Conservation (phyloP, 2,888 invertebrate genomes). For the Heteropelma amictum region DNA sequence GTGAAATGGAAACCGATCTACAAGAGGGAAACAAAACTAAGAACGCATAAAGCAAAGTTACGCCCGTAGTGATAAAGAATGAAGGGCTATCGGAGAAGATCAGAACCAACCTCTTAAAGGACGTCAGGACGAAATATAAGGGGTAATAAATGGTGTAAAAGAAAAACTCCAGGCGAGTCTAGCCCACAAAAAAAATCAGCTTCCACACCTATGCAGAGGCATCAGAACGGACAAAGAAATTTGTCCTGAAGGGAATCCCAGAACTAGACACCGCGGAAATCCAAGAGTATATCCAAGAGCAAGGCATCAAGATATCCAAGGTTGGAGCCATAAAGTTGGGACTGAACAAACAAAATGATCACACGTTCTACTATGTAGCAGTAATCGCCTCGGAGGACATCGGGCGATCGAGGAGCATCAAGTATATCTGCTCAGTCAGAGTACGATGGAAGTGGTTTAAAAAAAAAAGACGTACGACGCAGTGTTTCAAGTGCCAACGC, state of each 20-base stretch:
- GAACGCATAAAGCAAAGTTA: neutral
- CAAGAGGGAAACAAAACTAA: neutral
- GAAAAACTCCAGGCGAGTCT: neutral
- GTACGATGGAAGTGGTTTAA: constrained; percentile 46
- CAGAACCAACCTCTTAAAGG: neutral
- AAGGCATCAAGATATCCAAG: neutral
- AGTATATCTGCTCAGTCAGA: constrained; percentile 13
- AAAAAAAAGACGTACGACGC: constrained; percentile 38
- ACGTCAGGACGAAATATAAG: neutral
- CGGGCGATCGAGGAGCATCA: neutral
- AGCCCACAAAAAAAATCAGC: neutral
- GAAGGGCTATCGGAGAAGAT: neutral
- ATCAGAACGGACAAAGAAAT: neutral
- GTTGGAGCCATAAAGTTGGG: neutral
- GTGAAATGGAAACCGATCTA: neutral
- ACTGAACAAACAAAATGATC: neutral
- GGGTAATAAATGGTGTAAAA: neutral
- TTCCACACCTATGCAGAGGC: neutral
- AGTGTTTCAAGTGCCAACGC: constrained; percentile 50
- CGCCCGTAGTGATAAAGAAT: neutral
- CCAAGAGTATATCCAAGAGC: neutral
- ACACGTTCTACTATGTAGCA: constrained; percentile 3
- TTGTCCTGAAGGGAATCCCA: neutral
- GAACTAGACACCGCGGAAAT: neutral
- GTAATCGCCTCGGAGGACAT: constrained; percentile 2